Percentiles rank a stretch among this genome's conserved stretches.
These are phyloP conservation scores for Lophius americanus DNA, from an alignment of 2,797 vertebrate genomes.

Conservation along the genomic window DNA sequence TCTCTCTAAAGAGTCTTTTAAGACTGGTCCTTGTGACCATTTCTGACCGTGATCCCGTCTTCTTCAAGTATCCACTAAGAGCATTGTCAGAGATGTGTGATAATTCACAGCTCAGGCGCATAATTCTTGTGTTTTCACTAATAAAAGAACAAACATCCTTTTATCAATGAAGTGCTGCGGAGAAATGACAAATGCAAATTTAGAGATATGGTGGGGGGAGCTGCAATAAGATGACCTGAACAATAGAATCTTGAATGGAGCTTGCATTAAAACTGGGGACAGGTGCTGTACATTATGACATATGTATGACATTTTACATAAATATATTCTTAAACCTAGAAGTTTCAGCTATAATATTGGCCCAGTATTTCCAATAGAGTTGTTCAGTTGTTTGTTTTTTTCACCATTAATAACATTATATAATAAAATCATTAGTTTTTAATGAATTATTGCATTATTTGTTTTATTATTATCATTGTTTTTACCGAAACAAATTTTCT, in stretches of 20 bases:
- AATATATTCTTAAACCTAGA: too few species aligned
- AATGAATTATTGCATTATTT: too few species aligned
- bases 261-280: too few species aligned
- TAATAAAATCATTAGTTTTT: too few species aligned
- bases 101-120: conserved; percentile 57
- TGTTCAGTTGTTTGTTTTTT: too few species aligned
- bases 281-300: too few species aligned
- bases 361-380: too few species aligned
- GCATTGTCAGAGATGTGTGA: conserved; percentile 53
- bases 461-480: too few species aligned
- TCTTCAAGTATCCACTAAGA: conserved; percentile 23
- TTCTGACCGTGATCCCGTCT: conserved; percentile 38
- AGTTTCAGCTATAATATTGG: too few species aligned
- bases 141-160: conserved; percentile 39
- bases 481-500: too few species aligned
- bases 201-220: background rate
- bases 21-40: conserved; percentile 15
- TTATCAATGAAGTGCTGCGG: conserved; percentile 45
- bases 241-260: background rate
- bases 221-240: background rate
- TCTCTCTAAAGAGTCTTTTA: conserved; percentile 19
- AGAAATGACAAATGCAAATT: conserved; percentile 30
- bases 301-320: too few species aligned
- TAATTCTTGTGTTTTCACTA: conserved; percentile 55
- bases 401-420: too few species aligned